Evolutionary conservation across 2,888 invertebrate species (phyloP).

Genomic region (Ypsolopha sequella): DNA sequence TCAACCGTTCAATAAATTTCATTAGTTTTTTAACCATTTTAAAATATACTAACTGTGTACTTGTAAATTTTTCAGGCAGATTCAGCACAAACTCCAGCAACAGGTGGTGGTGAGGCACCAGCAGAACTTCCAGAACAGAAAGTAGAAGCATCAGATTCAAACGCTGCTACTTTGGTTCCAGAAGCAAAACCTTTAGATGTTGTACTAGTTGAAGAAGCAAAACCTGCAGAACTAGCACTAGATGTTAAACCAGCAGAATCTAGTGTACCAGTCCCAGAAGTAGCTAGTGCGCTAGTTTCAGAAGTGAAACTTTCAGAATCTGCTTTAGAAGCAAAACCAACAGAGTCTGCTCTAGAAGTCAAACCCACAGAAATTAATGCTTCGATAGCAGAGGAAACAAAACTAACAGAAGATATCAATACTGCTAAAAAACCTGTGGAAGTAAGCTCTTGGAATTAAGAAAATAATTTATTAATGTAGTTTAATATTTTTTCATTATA

Average conservation of each 20-base stretch:
- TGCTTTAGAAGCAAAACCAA: conserved; percentile 1
- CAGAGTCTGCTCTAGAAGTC: background rate
- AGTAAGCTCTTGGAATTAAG: too few species aligned
- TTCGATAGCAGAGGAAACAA: background rate
- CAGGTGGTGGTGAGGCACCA: conserved; percentile 8
- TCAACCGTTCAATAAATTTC: too few species aligned
- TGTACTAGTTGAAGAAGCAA: background rate
- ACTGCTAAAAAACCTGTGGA: too few species aligned
- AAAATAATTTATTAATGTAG: background rate
- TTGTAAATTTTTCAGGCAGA: conserved; percentile 8
- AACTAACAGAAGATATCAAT: background rate
- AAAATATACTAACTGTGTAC: too few species aligned
- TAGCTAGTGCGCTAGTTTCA: background rate
- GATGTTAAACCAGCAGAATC: background rate
- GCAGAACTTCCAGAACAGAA: background rate
- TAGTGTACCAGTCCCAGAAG: background rate
- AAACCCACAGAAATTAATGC: conserved; percentile 3
- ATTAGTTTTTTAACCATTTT: too few species aligned
- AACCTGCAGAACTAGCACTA: background rate
- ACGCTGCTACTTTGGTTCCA: background rate
- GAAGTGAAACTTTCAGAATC: background rate
- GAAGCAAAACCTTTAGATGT: background rate
- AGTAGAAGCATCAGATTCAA: background rate
- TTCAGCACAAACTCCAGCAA: background rate
- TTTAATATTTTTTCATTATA: conserved; percentile 3